Evolutionary conservation across 1,140 invertebrate species (phyloP).

Genomic region (Leptinotarsa lineolata): DNA sequence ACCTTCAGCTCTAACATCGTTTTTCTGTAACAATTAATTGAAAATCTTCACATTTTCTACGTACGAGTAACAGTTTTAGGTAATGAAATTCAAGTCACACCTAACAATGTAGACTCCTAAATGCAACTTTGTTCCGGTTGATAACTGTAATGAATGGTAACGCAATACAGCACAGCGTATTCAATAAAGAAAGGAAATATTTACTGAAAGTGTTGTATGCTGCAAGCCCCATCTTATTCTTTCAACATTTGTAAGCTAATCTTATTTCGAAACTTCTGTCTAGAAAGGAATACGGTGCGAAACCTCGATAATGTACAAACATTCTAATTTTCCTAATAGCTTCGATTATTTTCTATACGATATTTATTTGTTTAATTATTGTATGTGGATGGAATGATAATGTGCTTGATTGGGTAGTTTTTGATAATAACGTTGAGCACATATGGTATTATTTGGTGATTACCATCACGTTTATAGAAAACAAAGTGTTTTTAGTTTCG

Average conservation of each 20-base stretch:
- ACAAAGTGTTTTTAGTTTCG: too few relatives aligned
- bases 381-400: neutral
- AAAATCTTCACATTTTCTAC: too few relatives aligned
- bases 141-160: neutral
- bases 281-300: conserved; percentile 1
- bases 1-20: too few relatives aligned
- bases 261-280: neutral
- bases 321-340: neutral
- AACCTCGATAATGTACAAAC: neutral
- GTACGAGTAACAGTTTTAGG: too few relatives aligned
- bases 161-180: neutral
- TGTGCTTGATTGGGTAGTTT: neutral
- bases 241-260: neutral
- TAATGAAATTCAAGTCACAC: too few relatives aligned
- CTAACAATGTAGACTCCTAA: neutral
- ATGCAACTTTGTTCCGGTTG: neutral
- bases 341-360: neutral
- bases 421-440: neutral
- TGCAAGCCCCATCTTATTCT: neutral
- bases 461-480: too few relatives aligned
- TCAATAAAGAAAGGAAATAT: neutral
- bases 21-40: too few relatives aligned
- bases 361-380: neutral
- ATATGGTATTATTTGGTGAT: too few relatives aligned
- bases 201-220: neutral